Percentiles rank a stretch among this genome's conserved stretches.
Conservation (phyloP, 92 coral and sea anemone genomes). For the Epizoanthus rinbou region DNA sequence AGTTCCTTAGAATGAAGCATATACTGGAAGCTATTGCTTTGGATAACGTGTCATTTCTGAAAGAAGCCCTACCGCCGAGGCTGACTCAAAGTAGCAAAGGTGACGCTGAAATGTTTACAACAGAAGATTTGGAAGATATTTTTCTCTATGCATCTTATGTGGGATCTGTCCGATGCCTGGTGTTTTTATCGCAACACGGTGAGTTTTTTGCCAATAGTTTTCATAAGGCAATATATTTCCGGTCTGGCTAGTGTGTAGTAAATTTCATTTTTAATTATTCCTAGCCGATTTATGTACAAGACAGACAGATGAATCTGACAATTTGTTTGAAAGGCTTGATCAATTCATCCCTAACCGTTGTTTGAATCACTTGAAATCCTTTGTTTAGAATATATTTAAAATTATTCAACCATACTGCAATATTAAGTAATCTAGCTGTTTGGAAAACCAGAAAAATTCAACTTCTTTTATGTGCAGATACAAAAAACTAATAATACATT, state of each 20-base stretch:
- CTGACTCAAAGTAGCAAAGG: background rate
- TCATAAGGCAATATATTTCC: background rate
- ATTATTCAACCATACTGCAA: background rate
- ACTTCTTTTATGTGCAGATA: background rate
- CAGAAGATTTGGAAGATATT: slow-evolving; percentile 34
- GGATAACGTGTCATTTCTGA: background rate
- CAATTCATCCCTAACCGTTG: background rate
- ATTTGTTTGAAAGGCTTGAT: background rate
- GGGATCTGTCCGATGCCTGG: slow-evolving; percentile 19
- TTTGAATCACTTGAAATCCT: background rate
- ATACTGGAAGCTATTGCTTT: background rate
- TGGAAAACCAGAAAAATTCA: background rate
- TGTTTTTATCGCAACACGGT: slow-evolving; percentile 26
- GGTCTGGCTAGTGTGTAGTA: background rate
- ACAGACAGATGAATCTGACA: background rate
- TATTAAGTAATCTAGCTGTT: background rate
- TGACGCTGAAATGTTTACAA: background rate
- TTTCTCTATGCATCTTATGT: slow-evolving; percentile 19
- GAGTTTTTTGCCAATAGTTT: background rate
- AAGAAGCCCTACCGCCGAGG: slow-evolving; percentile 7
- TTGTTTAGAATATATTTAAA: background rate
- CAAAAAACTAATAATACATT: background rate
- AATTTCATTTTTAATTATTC: background rate
- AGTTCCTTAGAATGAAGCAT: background rate
- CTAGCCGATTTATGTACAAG: background rate